Percentiles rank a stretch among this genome's conserved stretches.
Conservation (phyloP, 2,113 vertebrate species). For the Cranoglanis bouderius region DNA sequence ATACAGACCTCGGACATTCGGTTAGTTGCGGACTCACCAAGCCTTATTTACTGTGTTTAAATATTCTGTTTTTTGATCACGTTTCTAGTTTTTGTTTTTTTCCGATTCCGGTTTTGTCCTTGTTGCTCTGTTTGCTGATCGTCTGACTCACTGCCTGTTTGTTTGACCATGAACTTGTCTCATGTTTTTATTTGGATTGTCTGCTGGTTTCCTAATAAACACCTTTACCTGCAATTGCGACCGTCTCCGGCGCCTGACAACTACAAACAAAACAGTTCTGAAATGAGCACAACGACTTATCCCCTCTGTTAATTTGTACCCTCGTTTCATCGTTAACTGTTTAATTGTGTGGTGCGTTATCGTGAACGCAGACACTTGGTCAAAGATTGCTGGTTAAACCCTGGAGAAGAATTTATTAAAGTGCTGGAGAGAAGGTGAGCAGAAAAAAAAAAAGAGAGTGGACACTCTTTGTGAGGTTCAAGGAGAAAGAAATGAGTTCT, state of each 20-base stretch:
- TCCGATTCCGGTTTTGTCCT: too few relatives aligned
- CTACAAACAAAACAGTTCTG: not conserved
- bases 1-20: too few relatives aligned
- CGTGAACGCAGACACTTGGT: not conserved
- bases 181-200: not conserved
- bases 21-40: not conserved
- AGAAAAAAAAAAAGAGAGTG: not conserved
- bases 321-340: not conserved
- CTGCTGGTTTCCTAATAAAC: not conserved
- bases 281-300: not conserved
- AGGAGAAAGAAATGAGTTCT: not conserved
- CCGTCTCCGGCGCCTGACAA: not conserved
- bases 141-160: not conserved
- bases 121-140: not conserved
- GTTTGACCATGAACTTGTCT: not conserved
- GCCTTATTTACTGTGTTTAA: not conserved
- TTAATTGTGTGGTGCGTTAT: not conserved
- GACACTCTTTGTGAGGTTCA: slow-evolving; percentile 12
- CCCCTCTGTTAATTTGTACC: not conserved
- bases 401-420: not conserved
- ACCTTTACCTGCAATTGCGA: not conserved
- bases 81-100: not conserved
- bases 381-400: not conserved
- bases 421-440: not conserved
- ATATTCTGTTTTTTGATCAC: not conserved